phyloP scores from a whole-genome alignment of 2,113 vertebrate species.

The Hoplias malabaricus region DNA sequence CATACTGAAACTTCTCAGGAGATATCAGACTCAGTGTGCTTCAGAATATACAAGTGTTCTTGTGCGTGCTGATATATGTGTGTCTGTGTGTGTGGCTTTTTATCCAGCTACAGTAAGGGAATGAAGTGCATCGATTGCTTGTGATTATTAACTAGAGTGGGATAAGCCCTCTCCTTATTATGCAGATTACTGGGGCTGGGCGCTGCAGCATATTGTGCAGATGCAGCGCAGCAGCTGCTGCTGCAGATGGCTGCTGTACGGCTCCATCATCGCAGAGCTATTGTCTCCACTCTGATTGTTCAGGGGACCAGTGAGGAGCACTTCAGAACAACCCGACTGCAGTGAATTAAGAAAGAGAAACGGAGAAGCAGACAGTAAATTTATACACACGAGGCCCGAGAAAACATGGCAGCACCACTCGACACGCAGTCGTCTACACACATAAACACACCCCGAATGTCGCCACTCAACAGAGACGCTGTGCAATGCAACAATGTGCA shows the following conservation, averaged over 20 bases:
- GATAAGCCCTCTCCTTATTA: conserved; percentile 99
- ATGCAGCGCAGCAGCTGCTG: conserved; percentile 99
- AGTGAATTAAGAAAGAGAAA: conserved; percentile 81
- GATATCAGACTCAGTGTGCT: background rate
- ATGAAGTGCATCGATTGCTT: conserved; percentile 97
- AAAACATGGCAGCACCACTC: conserved; percentile 70
- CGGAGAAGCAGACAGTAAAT: conserved; percentile 76
- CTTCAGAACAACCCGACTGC: conserved; percentile 88
- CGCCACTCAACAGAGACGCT: conserved; percentile 77
- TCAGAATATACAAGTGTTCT: conserved; percentile 3
- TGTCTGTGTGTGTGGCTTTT: conserved; percentile 45
- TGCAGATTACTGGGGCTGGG: conserved; percentile 99
- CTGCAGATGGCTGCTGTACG: conserved; percentile 99
- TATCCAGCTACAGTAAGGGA: conserved; percentile 85
- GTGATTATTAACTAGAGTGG: conserved; percentile 98
- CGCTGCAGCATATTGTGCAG: conserved; percentile 99
- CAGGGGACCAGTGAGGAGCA: conserved; percentile 83
- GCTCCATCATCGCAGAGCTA: conserved; percentile 99
- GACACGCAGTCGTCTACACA: conserved; percentile 68
- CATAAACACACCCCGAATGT: conserved; percentile 58
- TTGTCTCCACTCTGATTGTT: conserved; percentile 96
- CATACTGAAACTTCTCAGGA: conserved; percentile 77
- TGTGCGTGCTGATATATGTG: background rate
- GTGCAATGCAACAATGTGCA: conserved; percentile 76
- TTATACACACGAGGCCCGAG: conserved; percentile 79